Evolutionary conservation across 2,113 vertebrate species (phyloP).

Genomic region (Meleagris gallopavo): DNA sequence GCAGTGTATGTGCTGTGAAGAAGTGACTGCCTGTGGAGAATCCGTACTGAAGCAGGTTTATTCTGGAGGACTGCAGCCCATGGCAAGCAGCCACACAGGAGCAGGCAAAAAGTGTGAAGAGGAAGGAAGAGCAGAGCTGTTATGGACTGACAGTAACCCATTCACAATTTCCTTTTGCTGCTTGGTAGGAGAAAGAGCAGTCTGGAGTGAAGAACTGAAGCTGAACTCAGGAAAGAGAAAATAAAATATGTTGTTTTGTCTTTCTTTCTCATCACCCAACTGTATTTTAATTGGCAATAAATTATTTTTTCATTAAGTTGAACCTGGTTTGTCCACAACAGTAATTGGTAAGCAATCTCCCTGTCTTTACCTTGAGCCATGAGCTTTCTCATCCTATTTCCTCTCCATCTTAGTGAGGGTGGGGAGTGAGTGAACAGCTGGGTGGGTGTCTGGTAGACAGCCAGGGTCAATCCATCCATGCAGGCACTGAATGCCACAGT

Average conservation of each 20-base stretch:
- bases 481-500: neutral
- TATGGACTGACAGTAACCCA: neutral
- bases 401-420: neutral
- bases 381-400: neutral
- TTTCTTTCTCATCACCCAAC: neutral
- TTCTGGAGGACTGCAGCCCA: neutral
- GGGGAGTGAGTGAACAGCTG: neutral
- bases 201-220: neutral
- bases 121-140: neutral
- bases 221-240: neutral
- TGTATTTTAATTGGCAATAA: neutral
- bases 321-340: neutral
- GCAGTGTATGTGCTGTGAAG: neutral
- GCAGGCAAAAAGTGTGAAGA: neutral
- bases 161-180: neutral
- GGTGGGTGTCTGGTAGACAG: neutral
- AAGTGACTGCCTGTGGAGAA: neutral
- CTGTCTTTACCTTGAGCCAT: neutral
- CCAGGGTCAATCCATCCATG: neutral
- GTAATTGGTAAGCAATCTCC: neutral
- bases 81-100: rapidly evolving
- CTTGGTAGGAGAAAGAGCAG: neutral
- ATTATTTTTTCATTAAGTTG: neutral
- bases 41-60: neutral
- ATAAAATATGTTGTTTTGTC: neutral